Evolutionary conservation across 2,888 invertebrate genomes (phyloP), one percentile per base, ranked within the genome.

Genomic region (Andrena camellia): DNA sequence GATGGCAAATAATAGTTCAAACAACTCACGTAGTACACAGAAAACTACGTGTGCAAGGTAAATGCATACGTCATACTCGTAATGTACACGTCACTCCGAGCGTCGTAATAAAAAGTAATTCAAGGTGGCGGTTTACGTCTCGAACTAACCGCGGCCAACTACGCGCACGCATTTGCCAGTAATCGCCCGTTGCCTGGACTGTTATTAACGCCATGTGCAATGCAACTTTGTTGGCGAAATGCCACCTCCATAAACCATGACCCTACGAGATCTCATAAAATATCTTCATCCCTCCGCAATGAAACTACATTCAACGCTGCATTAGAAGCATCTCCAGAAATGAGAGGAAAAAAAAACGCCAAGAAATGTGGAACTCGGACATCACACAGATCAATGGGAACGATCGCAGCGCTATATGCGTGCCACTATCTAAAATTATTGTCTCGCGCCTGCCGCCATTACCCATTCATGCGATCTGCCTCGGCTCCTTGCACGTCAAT

Each of bases 401-500:
- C 87, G 87, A 90, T 81, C 75, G 87, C 78, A 83, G 86, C 83
- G 84, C 87, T 88, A 75, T 88, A 80, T 80, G 71, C 78, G 73
- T 83, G 81, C 79, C 76, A 82, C 76, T 84, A 81, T 78, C 80
- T 80, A 86, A 87, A 87, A 86, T 83, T 88, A 85, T 87, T 83
- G 75, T 84, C 84, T 71, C 78, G 67, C n/a, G 64, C 52, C 66
- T 87, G 88, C 86, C 91, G 91, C 90, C 90, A 91, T 91, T 90
- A 90, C 86, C 89, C 91, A 91, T 91, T 91, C 90, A 91, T 90
- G 86, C 85, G 73, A 81, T 70, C 74, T 60, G 79, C 72, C 63
- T 68, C 7, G 75, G 72, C 62, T 76, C 26, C 68, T 75, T 81
- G 70, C 76, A 71, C 86, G 76, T 87, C 86, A 87, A 87, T 87